Evolutionary conservation across 2,797 vertebrate species (phyloP), one percentile per base, ranked within the genome.

Genomic region (Anniella stebbinsi): DNA sequence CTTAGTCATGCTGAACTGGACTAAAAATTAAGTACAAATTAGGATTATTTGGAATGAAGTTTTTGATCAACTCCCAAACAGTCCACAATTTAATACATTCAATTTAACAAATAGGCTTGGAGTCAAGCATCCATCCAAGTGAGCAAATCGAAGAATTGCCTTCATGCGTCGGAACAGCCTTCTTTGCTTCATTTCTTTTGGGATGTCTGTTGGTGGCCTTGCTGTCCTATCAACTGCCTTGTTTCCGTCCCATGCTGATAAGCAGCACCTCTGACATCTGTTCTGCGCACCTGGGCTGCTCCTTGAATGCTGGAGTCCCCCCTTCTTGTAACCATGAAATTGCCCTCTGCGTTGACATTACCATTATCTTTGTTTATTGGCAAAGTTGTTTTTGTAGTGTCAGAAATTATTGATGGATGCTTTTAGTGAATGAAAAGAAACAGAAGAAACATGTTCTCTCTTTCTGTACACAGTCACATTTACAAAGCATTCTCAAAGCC

Each of bases 351-450:
- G 54, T 70, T 87, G 76, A 80, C 72, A 48, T 7, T 51, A 38
- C 28, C 28, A 10, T 36, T 85, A 92, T 78, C 60, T 48, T 33
- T 63, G 36, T 30, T 76, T 88, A 91, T 83, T n/a, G 73, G 33
- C 36, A 88, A 28, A 17, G 28, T 12, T 66, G 48, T 73, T 81
- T 90, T 73, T 80, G 41, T 21, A 81, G 67, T 33, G 38, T 80
- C 67, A n/a, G 45, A 75, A 88, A 51, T 3, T 78, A 63, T n/a
- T 89, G 72, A 82, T 6, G 78, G n/a, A 82, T n/a, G 73, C 1
- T 30, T 23, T 15, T 77, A 25, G 21, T 54, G 80, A 10, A 67
- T 8, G 45, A 86, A 70, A 80, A n/a, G 36, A 60, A 69, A 72
- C 12, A 41, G 8, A 88, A 33, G 75, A 51, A 25, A 72, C 89